These are phyloP conservation scores for Crotalus viridis DNA, from an alignment of 2,113 vertebrate species.

Conservation along the genomic window DNA sequence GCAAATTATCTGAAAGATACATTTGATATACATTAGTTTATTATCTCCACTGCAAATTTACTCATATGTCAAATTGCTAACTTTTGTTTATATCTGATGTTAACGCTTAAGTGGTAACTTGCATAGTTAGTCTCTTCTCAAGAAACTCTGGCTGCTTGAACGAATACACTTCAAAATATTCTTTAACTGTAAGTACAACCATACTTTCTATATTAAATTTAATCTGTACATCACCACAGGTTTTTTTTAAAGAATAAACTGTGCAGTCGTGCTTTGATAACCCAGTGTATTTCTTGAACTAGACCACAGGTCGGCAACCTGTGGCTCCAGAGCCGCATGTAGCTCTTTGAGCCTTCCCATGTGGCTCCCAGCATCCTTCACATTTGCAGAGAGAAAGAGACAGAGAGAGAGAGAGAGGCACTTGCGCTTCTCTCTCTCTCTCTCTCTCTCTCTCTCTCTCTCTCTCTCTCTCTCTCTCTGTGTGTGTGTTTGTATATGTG, in stretches of 20 bases:
- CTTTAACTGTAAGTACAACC: neutral
- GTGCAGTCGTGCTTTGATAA: neutral
- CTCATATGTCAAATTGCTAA: neutral
- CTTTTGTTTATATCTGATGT: neutral
- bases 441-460: too few species aligned
- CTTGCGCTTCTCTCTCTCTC: too few species aligned
- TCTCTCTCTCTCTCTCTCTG: too few species aligned
- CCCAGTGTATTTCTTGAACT: conserved; percentile 23
- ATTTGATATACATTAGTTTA: neutral
- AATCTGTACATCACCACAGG: neutral
- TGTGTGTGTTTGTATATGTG: too few species aligned
- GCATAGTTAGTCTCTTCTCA: neutral
- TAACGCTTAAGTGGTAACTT: neutral
- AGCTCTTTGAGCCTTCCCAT: too few species aligned
- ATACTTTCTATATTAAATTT: neutral
- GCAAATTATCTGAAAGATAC: neutral
- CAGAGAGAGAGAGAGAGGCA: too few species aligned
- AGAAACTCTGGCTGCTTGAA: neutral
- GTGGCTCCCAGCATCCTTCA: too few species aligned
- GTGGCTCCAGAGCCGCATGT: too few species aligned
- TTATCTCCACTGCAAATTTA: conserved; percentile 12
- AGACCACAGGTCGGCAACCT: neutral
- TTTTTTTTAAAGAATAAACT: neutral
- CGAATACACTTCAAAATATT: neutral
- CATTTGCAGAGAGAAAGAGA: too few species aligned